These are phyloP conservation scores for Pipistrellus nathusii DNA, from an alignment of 2,797 vertebrate genomes.

Conservation along the genomic window DNA sequence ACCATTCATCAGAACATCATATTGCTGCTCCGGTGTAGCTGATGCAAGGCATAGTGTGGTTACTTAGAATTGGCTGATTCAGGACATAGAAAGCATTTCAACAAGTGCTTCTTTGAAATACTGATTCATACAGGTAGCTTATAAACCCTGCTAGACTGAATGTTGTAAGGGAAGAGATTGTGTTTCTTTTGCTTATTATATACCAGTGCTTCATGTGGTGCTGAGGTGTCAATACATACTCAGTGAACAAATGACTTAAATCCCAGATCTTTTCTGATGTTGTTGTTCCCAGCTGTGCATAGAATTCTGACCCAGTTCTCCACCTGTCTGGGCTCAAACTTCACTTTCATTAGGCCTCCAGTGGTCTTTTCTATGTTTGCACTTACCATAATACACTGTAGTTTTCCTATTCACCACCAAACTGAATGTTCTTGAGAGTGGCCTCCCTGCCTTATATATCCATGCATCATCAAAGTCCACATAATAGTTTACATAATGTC, in stretches of 20 bases:
- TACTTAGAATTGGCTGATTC: neutral
- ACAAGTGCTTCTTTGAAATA: neutral
- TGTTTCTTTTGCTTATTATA: slow-evolving; percentile 37
- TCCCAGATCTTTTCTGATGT: neutral
- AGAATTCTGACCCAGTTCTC: neutral
- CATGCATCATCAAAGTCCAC: neutral
- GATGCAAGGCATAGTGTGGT: neutral
- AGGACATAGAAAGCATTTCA: neutral
- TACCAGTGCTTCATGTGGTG: neutral
- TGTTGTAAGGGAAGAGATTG: neutral
- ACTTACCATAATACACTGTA: neutral
- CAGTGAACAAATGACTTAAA: neutral
- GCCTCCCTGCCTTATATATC: neutral
- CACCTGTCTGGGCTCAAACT: neutral
- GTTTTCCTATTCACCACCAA: neutral
- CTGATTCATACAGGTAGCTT: neutral
- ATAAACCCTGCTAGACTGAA: neutral
- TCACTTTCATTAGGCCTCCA: neutral
- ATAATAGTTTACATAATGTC: neutral
- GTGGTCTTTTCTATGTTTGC: neutral
- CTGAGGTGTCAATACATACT: neutral
- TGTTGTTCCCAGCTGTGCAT: neutral
- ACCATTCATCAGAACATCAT: neutral
- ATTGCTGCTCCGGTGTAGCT: neutral
- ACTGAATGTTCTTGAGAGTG: neutral